Conservation (phyloP, 2,888 invertebrate genomes). For the Nysson spinosus region DNA sequence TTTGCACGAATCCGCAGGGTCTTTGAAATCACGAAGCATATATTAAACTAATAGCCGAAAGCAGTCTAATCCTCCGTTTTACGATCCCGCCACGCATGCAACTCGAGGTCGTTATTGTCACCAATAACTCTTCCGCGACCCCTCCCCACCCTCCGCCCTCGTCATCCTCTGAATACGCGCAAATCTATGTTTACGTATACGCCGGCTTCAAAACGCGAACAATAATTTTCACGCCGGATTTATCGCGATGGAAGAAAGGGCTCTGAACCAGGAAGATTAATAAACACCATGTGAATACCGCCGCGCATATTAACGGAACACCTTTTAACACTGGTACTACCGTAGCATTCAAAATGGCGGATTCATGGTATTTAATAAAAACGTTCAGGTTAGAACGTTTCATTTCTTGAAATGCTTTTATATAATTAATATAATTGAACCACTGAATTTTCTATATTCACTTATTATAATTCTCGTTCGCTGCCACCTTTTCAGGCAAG, state of each 20-base stretch:
- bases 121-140: constrained; percentile 51
- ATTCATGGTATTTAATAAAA: too few relatives aligned
- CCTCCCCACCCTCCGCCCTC: constrained; percentile 9
- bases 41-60: constrained; percentile 69
- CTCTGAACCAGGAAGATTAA: not conserved
- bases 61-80: constrained; percentile 69
- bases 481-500: too few relatives aligned
- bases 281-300: not conserved
- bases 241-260: constrained; percentile 9
- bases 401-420: too few relatives aligned
- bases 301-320: too few relatives aligned
- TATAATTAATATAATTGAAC: too few relatives aligned
- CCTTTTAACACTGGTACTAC: too few relatives aligned
- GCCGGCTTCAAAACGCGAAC: constrained; percentile 9
- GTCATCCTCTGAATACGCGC: constrained; percentile 5
- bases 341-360: too few relatives aligned
- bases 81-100: constrained; percentile 56
- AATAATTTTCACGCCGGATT: constrained; percentile 36
- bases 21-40: constrained; percentile 54
- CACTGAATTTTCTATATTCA: too few relatives aligned
- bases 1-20: constrained; percentile 14
- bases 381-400: too few relatives aligned
- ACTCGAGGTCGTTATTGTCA: constrained; percentile 57
- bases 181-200: not conserved
- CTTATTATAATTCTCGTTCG: too few relatives aligned